Percentiles rank a stretch among this genome's conserved stretches.
Conservation (phyloP, 2,797 vertebrate genomes). For the Phoebastria nigripes region DNA sequence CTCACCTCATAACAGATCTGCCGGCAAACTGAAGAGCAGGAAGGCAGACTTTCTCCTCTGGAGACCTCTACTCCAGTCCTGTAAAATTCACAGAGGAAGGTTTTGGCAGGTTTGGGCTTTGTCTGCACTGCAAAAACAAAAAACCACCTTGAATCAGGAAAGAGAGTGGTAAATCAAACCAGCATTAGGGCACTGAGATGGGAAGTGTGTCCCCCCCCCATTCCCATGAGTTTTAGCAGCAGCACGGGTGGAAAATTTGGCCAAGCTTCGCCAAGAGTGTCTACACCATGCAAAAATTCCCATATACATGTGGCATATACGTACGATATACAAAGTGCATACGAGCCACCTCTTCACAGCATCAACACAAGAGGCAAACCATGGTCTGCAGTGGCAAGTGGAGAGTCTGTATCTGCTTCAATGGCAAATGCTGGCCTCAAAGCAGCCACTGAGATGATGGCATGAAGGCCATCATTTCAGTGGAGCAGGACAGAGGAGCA, state of each 20-base stretch:
- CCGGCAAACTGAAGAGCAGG: background rate
- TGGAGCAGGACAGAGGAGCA: background rate
- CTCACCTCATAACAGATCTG: background rate
- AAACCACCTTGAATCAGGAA: background rate
- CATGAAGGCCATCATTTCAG: background rate
- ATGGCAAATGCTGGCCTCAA: background rate
- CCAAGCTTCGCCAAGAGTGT: background rate
- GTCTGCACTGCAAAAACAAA: background rate
- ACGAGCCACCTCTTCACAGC: background rate
- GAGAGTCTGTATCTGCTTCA: background rate
- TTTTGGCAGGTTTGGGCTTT: background rate
- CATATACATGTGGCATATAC: rapidly evolving
- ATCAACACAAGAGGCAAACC: background rate
- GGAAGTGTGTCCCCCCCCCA: background rate
- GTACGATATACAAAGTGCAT: background rate
- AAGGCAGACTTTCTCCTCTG: background rate
- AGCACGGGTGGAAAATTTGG: background rate
- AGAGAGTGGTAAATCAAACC: background rate
- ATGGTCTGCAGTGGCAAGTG: background rate
- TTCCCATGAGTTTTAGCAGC: background rate
- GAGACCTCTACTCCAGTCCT: background rate
- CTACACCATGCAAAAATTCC: background rate
- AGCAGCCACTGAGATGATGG: background rate
- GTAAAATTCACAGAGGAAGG: background rate
- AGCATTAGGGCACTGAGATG: background rate